Base-by-base conservation (phyloP, 2,797 vertebrate genomes). In the Decapterus maruadsi region DNA sequence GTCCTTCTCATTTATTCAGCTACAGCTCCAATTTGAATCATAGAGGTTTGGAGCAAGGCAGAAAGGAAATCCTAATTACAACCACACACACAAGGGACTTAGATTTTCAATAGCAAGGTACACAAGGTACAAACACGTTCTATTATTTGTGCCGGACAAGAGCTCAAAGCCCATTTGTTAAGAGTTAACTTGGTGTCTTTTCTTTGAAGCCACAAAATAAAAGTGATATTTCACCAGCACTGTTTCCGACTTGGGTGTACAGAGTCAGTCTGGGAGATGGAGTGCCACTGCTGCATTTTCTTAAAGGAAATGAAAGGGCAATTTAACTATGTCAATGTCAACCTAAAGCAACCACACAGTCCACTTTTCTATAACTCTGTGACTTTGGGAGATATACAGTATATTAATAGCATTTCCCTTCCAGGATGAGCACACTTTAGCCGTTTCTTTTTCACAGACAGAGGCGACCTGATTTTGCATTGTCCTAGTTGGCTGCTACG, bases 321-420 rank as follows among this genome's bases (percentile, higher is more conserved):
- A 70, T 82, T 77, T 90, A 94, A 94, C 64, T 94, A 89, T 95
- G 94, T 95, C 94, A 95, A 93, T 90, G 94, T 94, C 93, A 90
- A 93, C 87, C 87, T 81, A 77, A 80, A 90, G 84, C 81, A 81
- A 82, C 86, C 76, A 65, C 76, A n/a, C 65, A 82, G 85, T 88
- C 88, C 75, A 85, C 88, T 89, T 89, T 77, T 74, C 80, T 72
- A 67, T 75, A 88, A 86, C 83, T 88, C 84, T 40, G 91, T 94
- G 94, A 95, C 94, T 94, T 95, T 94, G 94, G 91, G 89, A 94
- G 78, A 86, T 80, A 80, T 81, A 17, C 45, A 1, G 77, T 72
- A 58, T 95, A 95, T 95, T 92, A 94, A 94, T 95, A 95, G 93
- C 86, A 73, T 84, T 90, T 91, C 87, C 84, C 92, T 92, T 94